Evolutionary conservation across 2,113 vertebrate genomes (phyloP).

Genomic region (Upupa epops): DNA sequence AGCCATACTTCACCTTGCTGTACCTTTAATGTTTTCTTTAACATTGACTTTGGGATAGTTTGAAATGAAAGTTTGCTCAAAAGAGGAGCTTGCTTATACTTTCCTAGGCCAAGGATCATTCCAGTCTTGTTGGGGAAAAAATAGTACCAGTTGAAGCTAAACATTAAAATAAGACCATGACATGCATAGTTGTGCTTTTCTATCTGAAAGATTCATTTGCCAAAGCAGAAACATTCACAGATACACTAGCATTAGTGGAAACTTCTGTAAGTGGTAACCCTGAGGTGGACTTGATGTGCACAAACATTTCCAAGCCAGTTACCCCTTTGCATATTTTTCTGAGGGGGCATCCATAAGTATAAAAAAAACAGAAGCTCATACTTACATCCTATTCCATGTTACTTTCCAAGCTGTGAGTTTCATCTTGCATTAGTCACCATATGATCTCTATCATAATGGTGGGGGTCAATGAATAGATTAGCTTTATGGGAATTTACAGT

Average conservation of each 20-base stretch:
- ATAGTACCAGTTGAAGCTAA: constrained; percentile 59
- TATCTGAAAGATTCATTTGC: constrained; percentile 49
- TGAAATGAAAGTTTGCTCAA: neutral
- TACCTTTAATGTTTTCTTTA: constrained; percentile 30
- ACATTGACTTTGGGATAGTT: constrained; percentile 22
- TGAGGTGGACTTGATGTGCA: constrained; percentile 73
- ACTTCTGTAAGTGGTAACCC: constrained; percentile 73
- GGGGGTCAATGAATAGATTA: constrained; percentile 99
- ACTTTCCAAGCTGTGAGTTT: constrained; percentile 99
- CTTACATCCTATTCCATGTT: constrained; percentile 99
- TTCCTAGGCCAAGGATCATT: constrained; percentile 48
- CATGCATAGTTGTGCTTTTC: constrained; percentile 70
- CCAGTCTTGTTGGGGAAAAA: constrained; percentile 39
- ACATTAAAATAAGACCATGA: constrained; percentile 69
- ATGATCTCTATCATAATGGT: constrained; percentile 99
- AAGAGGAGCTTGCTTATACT: constrained; percentile 29
- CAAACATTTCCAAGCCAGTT: constrained; percentile 87
- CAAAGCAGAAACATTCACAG: constrained; percentile 72
- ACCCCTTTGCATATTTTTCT: constrained; percentile 98
- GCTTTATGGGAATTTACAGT: constrained; percentile 99
- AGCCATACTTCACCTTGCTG: constrained; percentile 6
- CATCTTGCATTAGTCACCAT: constrained; percentile 99
- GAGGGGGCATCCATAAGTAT: constrained; percentile 98
- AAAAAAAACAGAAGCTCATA: constrained; percentile 99
- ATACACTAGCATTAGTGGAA: constrained; percentile 70